phyloP scores from a whole-genome alignment of 2,888 invertebrate genomes.

The Phyllotreta cruciferae region DNA sequence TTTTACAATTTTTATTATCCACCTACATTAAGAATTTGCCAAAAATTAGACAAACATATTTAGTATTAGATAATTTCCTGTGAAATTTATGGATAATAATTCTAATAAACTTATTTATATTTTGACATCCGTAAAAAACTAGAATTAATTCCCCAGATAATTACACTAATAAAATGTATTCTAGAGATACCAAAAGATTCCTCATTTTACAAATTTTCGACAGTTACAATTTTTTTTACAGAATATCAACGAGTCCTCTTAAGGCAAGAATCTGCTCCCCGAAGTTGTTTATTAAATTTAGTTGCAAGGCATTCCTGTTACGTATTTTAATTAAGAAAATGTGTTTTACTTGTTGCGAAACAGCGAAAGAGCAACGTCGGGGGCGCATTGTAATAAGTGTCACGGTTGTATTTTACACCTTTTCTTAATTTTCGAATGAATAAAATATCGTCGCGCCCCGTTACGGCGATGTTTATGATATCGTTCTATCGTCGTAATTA shows the following conservation, averaged over 20 bases:
- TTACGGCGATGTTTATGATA: conserved; percentile 15
- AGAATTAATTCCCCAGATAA: too few relatives aligned
- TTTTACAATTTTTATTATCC: too few relatives aligned
- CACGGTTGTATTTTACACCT: conserved; percentile 26
- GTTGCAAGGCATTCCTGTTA: conserved; percentile 17
- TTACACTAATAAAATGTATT: too few relatives aligned
- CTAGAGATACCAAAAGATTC: too few relatives aligned
- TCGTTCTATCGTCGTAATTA: conserved; percentile 9
- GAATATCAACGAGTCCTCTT: conserved; percentile 5
- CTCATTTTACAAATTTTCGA: too few relatives aligned
- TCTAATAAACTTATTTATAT: too few relatives aligned
- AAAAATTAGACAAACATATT: too few relatives aligned
- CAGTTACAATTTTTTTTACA: not conserved
- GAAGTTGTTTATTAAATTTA: conserved; percentile 34
- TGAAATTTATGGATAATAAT: too few relatives aligned
- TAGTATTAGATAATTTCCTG: too few relatives aligned
- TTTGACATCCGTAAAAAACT: too few relatives aligned
- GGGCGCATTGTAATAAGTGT: conserved; percentile 26
- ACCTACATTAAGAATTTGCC: too few relatives aligned
- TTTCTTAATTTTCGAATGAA: conserved; percentile 28
- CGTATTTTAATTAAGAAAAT: conserved; percentile 34
- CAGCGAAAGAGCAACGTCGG: not conserved
- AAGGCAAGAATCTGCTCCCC: conserved; percentile 19
- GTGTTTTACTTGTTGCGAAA: conserved; percentile 29
- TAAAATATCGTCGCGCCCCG: conserved; percentile 18